Conservation (phyloP, 1,140 invertebrate species). For the Coenobita brevimanus region DNA sequence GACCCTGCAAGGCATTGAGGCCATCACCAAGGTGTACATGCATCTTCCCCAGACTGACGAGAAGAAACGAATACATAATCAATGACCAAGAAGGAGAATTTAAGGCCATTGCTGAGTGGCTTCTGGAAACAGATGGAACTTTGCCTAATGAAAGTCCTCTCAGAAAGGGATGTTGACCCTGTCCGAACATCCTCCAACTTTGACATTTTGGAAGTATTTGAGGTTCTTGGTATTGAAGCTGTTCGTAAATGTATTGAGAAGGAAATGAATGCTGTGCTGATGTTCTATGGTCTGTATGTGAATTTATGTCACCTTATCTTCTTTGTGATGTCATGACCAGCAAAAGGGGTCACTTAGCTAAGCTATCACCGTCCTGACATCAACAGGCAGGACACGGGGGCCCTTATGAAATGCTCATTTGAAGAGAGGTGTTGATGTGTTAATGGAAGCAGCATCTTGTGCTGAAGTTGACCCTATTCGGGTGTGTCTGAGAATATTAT, state of each 20-base stretch:
- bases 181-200: constrained; percentile 97
- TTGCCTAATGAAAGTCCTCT: constrained; percentile 93
- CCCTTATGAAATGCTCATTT: constrained; percentile 96
- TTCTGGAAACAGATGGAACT: constrained; percentile 99
- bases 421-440: constrained; percentile 96
- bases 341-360: constrained; percentile 99
- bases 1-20: constrained; percentile 86
- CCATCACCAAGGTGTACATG: constrained; percentile 93
- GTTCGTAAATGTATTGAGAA: constrained; percentile 99
- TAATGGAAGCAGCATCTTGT: constrained; percentile 98
- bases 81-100: constrained; percentile 98
- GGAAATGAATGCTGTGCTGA: constrained; percentile 99
- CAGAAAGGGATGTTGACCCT: constrained; percentile 97
- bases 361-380: constrained; percentile 99
- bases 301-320: constrained; percentile 99
- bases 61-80: constrained; percentile 93
- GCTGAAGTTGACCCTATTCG: constrained; percentile 98
- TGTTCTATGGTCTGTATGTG: constrained; percentile 99
- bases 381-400: constrained; percentile 98
- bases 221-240: constrained; percentile 97
- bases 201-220: constrained; percentile 99
- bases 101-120: constrained; percentile 98
- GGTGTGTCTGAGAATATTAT: constrained; percentile 99
- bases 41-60: constrained; percentile 98
- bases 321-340: constrained; percentile 99